phyloP scores from a whole-genome alignment of 2,888 invertebrate species.

The Oligia latruncula region DNA sequence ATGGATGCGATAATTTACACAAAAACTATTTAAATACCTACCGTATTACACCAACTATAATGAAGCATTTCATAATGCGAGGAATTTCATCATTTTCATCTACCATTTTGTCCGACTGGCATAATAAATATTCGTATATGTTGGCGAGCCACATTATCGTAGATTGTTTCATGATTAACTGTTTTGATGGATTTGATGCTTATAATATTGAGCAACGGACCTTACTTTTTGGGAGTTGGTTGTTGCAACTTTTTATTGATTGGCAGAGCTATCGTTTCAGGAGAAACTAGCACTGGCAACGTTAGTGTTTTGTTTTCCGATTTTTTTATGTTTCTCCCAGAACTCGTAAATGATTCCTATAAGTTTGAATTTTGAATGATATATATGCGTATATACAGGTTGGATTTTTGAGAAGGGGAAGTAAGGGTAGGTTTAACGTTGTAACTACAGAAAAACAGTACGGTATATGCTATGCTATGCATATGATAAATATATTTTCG shows the following conservation, averaged over 20 bases:
- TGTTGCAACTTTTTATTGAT: not conserved
- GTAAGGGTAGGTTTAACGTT: not conserved
- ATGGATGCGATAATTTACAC: not conserved
- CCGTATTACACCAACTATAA: constrained; percentile 14
- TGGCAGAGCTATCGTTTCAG: not conserved
- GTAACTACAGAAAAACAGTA: not conserved
- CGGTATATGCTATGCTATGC: not conserved
- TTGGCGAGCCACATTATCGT: not conserved
- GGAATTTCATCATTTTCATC: constrained; percentile 45
- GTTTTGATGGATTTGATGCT: constrained; percentile 14
- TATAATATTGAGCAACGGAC: not conserved
- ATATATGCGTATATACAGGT: not conserved
- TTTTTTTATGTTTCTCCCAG: not conserved
- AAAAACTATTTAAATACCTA: constrained; percentile 6
- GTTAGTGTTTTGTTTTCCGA: not conserved
- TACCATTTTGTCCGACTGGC: constrained; percentile 29
- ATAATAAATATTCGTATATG: constrained; percentile 29
- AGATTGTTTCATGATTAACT: constrained; percentile 2
- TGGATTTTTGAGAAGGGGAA: not conserved
- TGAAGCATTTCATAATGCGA: constrained; percentile 15
- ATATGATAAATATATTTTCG: not conserved
- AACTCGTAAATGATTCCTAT: not conserved
- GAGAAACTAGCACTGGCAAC: not conserved
- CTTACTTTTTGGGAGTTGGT: not conserved
- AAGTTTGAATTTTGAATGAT: not conserved